A percentile compares a stretch with the other conserved stretches of the same genome.
phyloP scores from a whole-genome alignment of 2,113 vertebrate genomes.

The Menidia beryllina region DNA sequence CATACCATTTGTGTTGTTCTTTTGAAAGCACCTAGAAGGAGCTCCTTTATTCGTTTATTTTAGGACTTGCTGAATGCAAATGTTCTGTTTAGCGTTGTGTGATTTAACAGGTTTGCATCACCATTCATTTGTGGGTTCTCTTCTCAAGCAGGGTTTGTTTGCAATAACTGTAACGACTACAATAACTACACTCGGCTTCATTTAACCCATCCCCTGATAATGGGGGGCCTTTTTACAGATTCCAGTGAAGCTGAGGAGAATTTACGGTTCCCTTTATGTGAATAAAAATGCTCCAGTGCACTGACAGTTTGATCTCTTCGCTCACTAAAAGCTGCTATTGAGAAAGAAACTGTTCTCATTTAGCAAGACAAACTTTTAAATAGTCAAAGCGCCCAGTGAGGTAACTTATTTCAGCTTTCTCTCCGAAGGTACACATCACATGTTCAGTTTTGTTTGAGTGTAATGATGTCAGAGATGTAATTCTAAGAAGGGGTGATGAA shows the following conservation, averaged over 20 bases:
- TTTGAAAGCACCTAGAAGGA: too few relatives aligned
- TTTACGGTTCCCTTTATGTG: constrained; percentile 17
- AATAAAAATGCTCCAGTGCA: constrained; percentile 20
- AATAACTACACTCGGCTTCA: not conserved
- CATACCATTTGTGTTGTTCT: too few relatives aligned
- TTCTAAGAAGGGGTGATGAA: constrained; percentile 46
- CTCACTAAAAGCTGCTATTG: constrained; percentile 23
- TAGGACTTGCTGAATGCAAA: too few relatives aligned
- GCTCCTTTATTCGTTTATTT: too few relatives aligned
- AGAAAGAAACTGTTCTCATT: constrained; percentile 35
- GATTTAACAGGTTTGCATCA: not conserved
- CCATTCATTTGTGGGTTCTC: not conserved
- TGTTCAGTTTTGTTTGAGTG: constrained; percentile 45
- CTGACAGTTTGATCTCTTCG: constrained; percentile 38
- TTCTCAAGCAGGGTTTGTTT: too few relatives aligned
- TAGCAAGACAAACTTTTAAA: constrained; percentile 20
- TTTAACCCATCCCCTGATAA: constrained; percentile 10
- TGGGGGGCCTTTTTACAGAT: constrained; percentile 4
- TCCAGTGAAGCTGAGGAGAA: too few relatives aligned
- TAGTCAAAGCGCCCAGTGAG: constrained; percentile 12
- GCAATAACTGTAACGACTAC: constrained; percentile 6
- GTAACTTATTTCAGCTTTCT: constrained; percentile 26
- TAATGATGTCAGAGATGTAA: constrained; percentile 49
- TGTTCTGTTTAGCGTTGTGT: too few relatives aligned
- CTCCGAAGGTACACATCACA: constrained; percentile 26